Evolutionary conservation across 2,888 invertebrate genomes (phyloP).

Genomic region (Pristionchus exspectatus): DNA sequence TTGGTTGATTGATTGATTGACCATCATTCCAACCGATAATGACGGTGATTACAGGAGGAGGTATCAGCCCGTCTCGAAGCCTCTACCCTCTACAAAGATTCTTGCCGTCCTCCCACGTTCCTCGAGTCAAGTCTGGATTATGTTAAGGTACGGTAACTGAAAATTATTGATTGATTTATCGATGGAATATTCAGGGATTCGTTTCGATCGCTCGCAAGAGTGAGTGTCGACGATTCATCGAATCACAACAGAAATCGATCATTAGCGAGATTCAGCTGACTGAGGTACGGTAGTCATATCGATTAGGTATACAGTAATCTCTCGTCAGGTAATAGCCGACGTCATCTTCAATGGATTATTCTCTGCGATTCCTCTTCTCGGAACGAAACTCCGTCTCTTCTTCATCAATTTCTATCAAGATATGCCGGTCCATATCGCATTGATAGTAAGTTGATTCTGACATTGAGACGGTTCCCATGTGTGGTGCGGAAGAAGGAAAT

Average conservation of each 20-base stretch:
- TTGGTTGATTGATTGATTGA: background rate
- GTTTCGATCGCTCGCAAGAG: constrained; percentile 20
- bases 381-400: constrained; percentile 35
- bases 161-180: background rate
- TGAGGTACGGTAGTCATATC: constrained; percentile 36
- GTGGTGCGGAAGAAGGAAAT: background rate
- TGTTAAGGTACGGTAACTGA: background rate
- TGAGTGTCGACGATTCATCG: constrained; percentile 45
- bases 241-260: constrained; percentile 47
- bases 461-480: too few species aligned
- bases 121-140: constrained; percentile 31
- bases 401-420: constrained; percentile 48
- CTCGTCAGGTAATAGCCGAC: constrained; percentile 32
- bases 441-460: constrained; percentile 41
- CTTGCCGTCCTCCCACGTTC: constrained; percentile 33
- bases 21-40: background rate
- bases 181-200: constrained; percentile 17
- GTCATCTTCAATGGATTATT: constrained; percentile 45
- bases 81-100: constrained; percentile 32
- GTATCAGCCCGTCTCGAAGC: constrained; percentile 44
- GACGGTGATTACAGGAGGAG: constrained; percentile 11
- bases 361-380: constrained; percentile 31
- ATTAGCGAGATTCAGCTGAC: constrained; percentile 46
- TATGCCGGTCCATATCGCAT: constrained; percentile 36
- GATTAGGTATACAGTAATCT: background rate